Conservation (phyloP, 2,113 vertebrate genomes). For the Rattus rattus region DNA sequence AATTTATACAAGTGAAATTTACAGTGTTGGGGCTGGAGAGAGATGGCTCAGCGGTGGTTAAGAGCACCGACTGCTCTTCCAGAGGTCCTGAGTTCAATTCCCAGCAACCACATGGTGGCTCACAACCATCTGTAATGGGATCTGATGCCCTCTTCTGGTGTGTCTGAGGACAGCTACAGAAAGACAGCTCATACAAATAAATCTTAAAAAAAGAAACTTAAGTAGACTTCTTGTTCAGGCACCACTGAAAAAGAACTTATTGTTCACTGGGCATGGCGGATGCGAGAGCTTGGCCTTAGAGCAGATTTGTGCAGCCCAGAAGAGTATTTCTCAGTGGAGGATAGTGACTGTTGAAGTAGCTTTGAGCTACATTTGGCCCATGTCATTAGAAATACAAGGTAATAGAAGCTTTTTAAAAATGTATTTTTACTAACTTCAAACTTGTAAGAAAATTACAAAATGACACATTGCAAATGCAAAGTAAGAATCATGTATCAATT, state of each 20-base stretch:
- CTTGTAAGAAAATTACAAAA: conserved; percentile 47
- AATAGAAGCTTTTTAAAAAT: not conserved
- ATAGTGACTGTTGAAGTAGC: not conserved
- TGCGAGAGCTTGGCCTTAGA: not conserved
- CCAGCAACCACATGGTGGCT: no score
- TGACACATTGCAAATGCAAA: not conserved
- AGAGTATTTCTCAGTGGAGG: not conserved
- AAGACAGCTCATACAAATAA: no score
- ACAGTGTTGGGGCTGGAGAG: not conserved
- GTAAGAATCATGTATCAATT: conserved; percentile 45
- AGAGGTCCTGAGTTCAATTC: no score
- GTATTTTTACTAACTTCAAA: conserved; percentile 6
- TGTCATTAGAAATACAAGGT: conserved; percentile 42
- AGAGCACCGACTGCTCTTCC: no score
- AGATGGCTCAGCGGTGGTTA: no score
- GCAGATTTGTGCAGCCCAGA: not conserved
- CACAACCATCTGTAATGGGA: no score
- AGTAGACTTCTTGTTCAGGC: not conserved
- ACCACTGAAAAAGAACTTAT: not conserved
- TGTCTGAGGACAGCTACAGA: no score
- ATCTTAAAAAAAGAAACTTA: not conserved
- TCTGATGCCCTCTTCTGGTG: no score
- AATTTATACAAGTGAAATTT: conserved; percentile 42
- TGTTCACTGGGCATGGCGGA: not conserved
- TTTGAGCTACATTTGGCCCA: conserved; percentile 13